A percentile compares a stretch with the other conserved stretches of the same genome.
phyloP scores from a whole-genome alignment of 2,113 vertebrate genomes.

The Colaptes auratus region DNA sequence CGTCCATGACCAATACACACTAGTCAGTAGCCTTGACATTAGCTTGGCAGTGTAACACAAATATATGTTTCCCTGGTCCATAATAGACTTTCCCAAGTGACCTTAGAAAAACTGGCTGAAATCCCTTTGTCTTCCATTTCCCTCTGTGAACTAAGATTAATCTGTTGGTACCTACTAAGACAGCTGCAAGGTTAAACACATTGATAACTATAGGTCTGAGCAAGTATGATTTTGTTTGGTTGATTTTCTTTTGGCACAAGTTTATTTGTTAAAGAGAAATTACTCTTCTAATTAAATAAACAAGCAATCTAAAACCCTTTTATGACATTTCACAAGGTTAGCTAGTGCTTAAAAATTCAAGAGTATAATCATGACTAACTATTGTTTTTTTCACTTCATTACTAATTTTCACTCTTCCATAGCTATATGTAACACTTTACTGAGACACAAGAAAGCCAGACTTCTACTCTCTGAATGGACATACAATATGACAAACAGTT shows the following conservation, averaged over 20 bases:
- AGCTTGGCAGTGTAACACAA: neutral
- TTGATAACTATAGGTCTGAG: neutral
- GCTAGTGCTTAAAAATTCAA: neutral
- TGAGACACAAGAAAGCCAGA: neutral
- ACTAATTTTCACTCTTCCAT: neutral
- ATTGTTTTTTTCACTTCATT: neutral
- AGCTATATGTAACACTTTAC: neutral
- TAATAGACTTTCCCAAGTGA: neutral
- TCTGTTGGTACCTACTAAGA: neutral
- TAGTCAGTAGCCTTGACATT: neutral
- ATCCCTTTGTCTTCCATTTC: neutral
- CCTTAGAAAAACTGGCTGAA: neutral
- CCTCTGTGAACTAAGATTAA: neutral
- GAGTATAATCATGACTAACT: neutral
- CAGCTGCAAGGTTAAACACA: neutral
- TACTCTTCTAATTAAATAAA: neutral
- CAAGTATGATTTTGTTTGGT: neutral
- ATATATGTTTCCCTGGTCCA: neutral
- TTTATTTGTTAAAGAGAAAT: neutral
- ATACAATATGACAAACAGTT: conserved; percentile 47
- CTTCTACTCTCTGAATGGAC: neutral
- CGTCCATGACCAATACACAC: neutral
- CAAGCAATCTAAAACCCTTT: neutral
- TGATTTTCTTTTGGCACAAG: neutral
- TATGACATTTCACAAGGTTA: neutral